Evolutionary conservation across 2,113 vertebrate genomes (phyloP).

Genomic region (Aptenodytes patagonicus): DNA sequence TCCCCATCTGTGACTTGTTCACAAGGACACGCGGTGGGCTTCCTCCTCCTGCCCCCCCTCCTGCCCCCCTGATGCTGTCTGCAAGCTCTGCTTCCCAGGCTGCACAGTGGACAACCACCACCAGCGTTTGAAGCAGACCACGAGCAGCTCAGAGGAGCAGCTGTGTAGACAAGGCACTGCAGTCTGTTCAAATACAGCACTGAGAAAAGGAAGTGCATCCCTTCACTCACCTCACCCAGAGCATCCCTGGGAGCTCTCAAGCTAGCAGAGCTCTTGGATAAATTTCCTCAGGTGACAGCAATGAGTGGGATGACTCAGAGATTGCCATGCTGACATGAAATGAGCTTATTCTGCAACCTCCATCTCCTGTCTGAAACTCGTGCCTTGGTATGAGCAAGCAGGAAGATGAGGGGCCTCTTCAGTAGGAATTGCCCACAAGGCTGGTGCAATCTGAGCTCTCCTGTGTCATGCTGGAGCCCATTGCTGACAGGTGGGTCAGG

Average conservation of each 20-base stretch:
- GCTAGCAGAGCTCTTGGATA: not conserved
- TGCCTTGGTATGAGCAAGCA: not conserved
- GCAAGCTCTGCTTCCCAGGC: not conserved
- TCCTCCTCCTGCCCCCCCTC: not conserved
- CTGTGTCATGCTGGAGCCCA: not conserved
- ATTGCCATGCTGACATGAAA: not conserved
- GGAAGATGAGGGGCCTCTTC: not conserved
- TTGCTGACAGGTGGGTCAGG: not conserved
- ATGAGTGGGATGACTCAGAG: not conserved
- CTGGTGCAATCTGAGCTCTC: not conserved
- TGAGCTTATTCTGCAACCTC: not conserved
- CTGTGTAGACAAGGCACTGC: not conserved
- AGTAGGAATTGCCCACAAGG: not conserved
- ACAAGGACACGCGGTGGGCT: not conserved
- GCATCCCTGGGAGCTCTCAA: not conserved
- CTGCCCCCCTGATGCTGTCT: rapidly evolving
- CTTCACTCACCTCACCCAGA: not conserved
- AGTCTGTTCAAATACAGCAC: not conserved
- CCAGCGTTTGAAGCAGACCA: not conserved
- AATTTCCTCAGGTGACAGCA: not conserved
- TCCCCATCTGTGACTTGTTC: not conserved
- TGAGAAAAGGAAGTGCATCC: not conserved
- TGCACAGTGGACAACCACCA: rapidly evolving
- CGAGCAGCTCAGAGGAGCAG: not conserved
- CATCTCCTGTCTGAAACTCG: not conserved